phyloP scores from a whole-genome alignment of 2,797 vertebrate genomes.

The Liasis olivaceus region DNA sequence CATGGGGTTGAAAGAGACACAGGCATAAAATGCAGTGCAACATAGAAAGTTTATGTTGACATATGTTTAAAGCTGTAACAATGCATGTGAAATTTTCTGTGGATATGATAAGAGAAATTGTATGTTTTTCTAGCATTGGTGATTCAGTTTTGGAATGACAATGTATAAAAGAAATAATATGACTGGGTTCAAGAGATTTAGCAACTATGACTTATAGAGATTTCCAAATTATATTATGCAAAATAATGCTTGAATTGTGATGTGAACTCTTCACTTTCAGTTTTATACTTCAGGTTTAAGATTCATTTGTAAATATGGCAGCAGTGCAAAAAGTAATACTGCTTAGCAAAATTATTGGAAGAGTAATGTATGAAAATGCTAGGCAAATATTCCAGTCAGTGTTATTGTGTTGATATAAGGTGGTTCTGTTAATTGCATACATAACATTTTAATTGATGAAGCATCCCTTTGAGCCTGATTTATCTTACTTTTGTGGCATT shows the following conservation, averaged over 20 bases:
- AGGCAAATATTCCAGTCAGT: constrained; percentile 17
- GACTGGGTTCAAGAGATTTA: background rate
- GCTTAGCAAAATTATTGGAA: background rate
- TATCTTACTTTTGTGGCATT: constrained; percentile 10
- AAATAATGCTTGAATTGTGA: background rate
- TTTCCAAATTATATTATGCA: background rate
- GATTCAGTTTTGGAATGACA: background rate
- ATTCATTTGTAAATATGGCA: background rate
- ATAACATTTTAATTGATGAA: background rate
- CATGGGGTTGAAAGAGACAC: background rate
- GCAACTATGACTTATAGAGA: background rate
- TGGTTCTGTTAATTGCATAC: background rate
- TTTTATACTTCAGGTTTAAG: background rate
- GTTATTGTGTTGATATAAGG: background rate
- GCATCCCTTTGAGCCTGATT: background rate
- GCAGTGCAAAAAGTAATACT: background rate
- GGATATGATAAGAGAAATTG: too few relatives aligned
- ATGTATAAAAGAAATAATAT: background rate
- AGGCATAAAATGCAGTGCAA: background rate
- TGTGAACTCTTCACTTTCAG: background rate
- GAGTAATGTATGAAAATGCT: background rate
- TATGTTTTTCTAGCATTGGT: background rate
- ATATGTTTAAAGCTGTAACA: background rate
- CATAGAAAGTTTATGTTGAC: background rate
- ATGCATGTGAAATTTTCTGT: background rate